phyloP scores from a whole-genome alignment of 2,888 invertebrate genomes.

The Aplocera efformata region DNA sequence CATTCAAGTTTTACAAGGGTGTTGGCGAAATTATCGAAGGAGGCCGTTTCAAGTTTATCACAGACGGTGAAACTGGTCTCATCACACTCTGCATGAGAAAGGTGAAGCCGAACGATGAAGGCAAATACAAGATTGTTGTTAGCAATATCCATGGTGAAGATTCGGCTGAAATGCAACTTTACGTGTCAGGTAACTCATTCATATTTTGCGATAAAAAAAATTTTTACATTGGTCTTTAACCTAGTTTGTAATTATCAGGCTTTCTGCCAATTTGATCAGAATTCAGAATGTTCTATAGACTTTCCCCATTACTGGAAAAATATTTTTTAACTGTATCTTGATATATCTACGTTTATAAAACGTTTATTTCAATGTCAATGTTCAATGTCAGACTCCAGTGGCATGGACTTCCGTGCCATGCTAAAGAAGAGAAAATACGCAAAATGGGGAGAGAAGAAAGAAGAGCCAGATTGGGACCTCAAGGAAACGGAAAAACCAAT shows the following conservation, averaged over 20 bases:
- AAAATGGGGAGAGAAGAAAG: conserved; percentile 95
- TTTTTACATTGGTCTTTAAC: too few species aligned
- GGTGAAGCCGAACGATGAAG: conserved; percentile 98
- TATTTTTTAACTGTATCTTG: too few species aligned
- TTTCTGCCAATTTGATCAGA: too few species aligned
- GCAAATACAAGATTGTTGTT: conserved; percentile 95
- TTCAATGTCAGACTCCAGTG: conserved; percentile 96
- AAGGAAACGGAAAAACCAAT: conserved; percentile 94
- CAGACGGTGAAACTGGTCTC: conserved; percentile 95
- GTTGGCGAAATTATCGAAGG: conserved; percentile 96
- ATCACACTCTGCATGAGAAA: conserved; percentile 97
- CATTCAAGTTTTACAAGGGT: conserved; percentile 97
- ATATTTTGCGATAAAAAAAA: too few species aligned
- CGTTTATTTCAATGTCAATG: too few species aligned
- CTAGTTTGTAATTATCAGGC: too few species aligned
- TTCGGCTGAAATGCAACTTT: conserved; percentile 96
- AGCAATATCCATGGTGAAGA: conserved; percentile 97
- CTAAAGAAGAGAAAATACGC: conserved; percentile 97
- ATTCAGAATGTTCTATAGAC: too few species aligned
- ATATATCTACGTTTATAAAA: too few species aligned
- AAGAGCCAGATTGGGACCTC: conserved; percentile 95
- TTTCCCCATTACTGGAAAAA: too few species aligned
- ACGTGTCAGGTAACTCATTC: conserved; percentile 90
- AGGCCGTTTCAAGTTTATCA: conserved; percentile 96
- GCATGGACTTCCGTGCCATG: conserved; percentile 99